These are phyloP conservation scores for Mesochorus sp. DNA, from an alignment of 2,888 invertebrate genomes.

Conservation along the genomic window DNA sequence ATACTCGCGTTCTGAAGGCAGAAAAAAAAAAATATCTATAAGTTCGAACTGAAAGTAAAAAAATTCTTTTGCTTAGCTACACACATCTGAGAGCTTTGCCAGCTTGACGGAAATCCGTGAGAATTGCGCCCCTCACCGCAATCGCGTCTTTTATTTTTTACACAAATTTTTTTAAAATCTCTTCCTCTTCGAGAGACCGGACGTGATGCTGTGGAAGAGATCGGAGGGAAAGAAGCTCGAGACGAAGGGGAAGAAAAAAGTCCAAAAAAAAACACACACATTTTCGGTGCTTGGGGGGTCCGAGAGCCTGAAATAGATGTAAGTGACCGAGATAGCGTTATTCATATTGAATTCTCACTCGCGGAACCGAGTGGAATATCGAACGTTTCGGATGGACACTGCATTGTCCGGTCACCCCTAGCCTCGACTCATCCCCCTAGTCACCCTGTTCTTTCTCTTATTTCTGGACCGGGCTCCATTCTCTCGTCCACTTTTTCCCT, in stretches of 20 bases:
- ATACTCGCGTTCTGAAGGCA: too few relatives aligned
- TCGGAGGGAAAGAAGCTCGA: conserved; percentile 24
- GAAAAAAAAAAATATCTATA: conserved; percentile 16
- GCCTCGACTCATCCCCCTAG: conserved; percentile 38
- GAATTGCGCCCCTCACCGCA: conserved; percentile 53
- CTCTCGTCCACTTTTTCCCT: conserved; percentile 42
- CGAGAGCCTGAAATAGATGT: conserved; percentile 41
- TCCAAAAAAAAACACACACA: too few relatives aligned
- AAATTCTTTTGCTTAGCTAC: neutral
- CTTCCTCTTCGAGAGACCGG: conserved; percentile 19
- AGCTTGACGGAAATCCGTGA: conserved; percentile 60
- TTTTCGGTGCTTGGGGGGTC: conserved; percentile 23
- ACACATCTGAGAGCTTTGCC: conserved; percentile 65
- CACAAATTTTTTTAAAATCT: conserved; percentile 17
- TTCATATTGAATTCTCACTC: conserved; percentile 43
- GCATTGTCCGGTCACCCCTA: conserved; percentile 40
- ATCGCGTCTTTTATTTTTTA: conserved; percentile 35
- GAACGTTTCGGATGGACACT: conserved; percentile 59
- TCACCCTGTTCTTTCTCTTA: conserved; percentile 45
- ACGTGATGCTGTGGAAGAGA: conserved; percentile 23
- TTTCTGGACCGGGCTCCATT: conserved; percentile 14
- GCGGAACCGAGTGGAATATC: conserved; percentile 64
- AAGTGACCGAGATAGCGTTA: conserved; percentile 52
- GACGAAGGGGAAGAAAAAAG: conserved; percentile 37
- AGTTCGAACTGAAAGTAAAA: neutral